phyloP scores from a whole-genome alignment of 23 tunicate genomes.

The Diplosoma virens region DNA sequence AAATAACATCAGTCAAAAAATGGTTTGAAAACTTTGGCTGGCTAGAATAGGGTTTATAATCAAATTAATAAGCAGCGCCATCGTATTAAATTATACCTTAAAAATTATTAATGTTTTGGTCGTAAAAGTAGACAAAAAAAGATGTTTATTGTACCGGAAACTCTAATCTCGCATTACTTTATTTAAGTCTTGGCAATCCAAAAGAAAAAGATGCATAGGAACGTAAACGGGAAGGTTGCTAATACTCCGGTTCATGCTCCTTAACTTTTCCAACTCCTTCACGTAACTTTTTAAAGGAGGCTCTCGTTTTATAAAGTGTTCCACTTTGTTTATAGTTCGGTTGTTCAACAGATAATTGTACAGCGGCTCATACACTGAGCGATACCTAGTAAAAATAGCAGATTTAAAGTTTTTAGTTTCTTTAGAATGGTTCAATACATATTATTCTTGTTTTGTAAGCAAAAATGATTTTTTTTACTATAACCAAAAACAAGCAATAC shows the following conservation, averaged over 20 bases:
- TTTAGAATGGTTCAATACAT: too few species aligned
- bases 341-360: constrained; percentile 65
- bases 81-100: too few species aligned
- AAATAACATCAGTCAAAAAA: too few species aligned
- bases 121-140: background rate
- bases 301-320: constrained; percentile 64
- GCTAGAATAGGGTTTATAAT: too few species aligned
- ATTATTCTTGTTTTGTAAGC: too few species aligned
- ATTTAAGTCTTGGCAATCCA: constrained; percentile 72
- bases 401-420: too few species aligned
- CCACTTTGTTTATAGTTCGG: constrained; percentile 64
- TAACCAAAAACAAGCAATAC: too few species aligned
- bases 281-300: constrained; percentile 76
- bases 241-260: constrained; percentile 65
- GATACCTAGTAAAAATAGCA: constrained; percentile 54
- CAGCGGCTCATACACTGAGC: constrained; percentile 70
- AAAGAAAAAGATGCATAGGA: constrained; percentile 79
- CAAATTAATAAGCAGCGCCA: too few species aligned
- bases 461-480: too few species aligned
- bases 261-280: constrained; percentile 75
- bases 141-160: too few species aligned
- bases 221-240: constrained; percentile 62
- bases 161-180: constrained; percentile 34
- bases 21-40: too few species aligned
- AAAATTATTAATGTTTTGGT: background rate